A percentile compares a stretch with the other conserved stretches of the same genome.
phyloP scores from a whole-genome alignment of 2,797 vertebrate species.

The Poeciliopsis turneri region DNA sequence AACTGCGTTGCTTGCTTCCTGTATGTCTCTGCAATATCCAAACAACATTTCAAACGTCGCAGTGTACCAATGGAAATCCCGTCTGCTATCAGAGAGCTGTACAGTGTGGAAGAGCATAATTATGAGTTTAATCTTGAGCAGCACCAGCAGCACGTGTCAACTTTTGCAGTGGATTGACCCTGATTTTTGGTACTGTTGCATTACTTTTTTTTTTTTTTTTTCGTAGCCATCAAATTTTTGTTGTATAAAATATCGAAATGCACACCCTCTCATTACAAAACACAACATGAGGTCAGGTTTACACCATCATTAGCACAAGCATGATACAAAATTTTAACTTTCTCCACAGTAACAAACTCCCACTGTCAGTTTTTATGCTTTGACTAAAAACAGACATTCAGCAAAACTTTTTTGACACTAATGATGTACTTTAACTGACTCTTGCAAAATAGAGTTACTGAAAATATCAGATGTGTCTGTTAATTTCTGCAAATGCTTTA shows the following conservation, averaged over 20 bases:
- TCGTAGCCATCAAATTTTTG: not conserved
- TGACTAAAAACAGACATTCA: not conserved
- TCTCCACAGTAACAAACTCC: not conserved
- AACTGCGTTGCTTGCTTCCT: too few species aligned
- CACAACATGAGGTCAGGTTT: not conserved
- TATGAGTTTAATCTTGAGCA: too few species aligned
- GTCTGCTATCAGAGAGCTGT: too few species aligned
- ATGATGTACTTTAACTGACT: not conserved
- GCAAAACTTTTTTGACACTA: not conserved
- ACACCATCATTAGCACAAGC: not conserved
- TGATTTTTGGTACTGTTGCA: not conserved
- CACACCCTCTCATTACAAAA: not conserved
- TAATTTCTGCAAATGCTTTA: not conserved
- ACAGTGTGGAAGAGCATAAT: too few species aligned
- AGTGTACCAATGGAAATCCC: too few species aligned
- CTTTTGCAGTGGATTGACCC: too few species aligned
- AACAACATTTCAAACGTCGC: too few species aligned
- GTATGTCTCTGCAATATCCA: too few species aligned
- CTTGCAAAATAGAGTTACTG: not conserved
- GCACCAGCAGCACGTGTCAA: too few species aligned
- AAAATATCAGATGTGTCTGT: not conserved
- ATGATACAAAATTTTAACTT: not conserved
- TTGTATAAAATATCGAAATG: not conserved
- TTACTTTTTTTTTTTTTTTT: too few species aligned
- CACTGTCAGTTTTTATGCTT: not conserved